phyloP scores from a whole-genome alignment of 2,113 vertebrate genomes.

The Lepisosteus oculatus region DNA sequence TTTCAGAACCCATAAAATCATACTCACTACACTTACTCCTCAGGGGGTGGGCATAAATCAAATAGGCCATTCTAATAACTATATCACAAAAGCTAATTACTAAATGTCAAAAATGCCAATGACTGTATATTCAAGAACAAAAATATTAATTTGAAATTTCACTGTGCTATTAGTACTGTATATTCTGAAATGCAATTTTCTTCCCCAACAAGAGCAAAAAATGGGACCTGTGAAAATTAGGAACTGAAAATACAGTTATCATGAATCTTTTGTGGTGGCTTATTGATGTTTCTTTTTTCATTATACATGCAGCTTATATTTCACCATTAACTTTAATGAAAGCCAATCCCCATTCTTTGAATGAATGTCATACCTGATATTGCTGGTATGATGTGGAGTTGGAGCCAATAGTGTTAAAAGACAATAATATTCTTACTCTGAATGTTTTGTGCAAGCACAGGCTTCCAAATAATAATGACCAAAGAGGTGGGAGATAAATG shows the following conservation, averaged over 20 bases:
- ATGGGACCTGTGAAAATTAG: neutral
- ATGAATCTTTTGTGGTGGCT: neutral
- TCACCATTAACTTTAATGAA: too few species aligned
- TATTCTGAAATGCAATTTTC: neutral
- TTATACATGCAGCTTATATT: too few species aligned
- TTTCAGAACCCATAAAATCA: constrained; percentile 17
- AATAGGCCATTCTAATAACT: neutral
- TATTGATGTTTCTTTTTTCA: neutral
- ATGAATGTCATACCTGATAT: too few species aligned
- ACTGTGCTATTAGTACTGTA: neutral
- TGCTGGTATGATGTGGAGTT: too few species aligned
- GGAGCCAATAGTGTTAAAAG: too few species aligned
- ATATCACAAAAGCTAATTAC: constrained; percentile 15
- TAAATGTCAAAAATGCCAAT: constrained; percentile 13
- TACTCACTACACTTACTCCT: neutral
- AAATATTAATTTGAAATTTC: neutral
- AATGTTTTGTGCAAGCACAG: too few species aligned
- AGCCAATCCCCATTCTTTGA: too few species aligned
- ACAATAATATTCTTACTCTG: too few species aligned
- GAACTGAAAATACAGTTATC: neutral
- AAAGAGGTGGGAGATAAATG: too few species aligned
- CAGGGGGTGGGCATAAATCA: constrained; percentile 2
- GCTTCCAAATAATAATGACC: too few species aligned
- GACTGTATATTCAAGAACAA: neutral
- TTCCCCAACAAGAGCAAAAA: neutral